These are phyloP conservation scores for Osedax fenrisi DNA, from an alignment of 2,888 invertebrate genomes.

Conservation along the genomic window DNA sequence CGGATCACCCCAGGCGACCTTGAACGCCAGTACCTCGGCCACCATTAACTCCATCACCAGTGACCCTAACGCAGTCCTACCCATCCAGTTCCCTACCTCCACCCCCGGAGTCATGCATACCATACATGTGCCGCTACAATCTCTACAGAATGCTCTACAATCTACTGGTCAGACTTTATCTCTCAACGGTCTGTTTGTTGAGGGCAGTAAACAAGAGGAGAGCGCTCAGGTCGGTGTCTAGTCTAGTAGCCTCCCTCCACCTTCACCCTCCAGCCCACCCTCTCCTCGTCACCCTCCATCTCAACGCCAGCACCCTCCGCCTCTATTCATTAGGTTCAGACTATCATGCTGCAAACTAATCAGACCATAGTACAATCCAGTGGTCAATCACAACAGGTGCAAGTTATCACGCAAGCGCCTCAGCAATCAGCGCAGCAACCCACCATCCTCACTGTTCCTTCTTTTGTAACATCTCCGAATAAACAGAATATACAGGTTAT, in stretches of 20 bases:
- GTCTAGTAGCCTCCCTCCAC: not conserved
- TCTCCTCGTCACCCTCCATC: not conserved
- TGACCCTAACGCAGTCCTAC: slow-evolving; percentile 45
- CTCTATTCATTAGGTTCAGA: too few species aligned
- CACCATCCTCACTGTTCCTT: not conserved
- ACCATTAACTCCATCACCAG: too few species aligned
- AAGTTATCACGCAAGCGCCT: not conserved
- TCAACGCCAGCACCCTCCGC: not conserved
- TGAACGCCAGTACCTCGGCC: too few species aligned
- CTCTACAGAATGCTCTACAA: slow-evolving; percentile 20
- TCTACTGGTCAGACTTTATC: slow-evolving; percentile 4
- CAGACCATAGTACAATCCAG: too few species aligned
- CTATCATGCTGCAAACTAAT: too few species aligned
- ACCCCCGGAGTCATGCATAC: slow-evolving; percentile 80
- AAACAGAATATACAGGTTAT: slow-evolving; percentile 16
- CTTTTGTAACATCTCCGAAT: not conserved
- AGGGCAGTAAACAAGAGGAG: slow-evolving; percentile 4
- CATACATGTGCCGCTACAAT: slow-evolving; percentile 56
- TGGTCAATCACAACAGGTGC: slow-evolving; percentile 25
- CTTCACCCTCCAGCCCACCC: not conserved
- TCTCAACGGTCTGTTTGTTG: too few species aligned
- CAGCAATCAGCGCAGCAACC: not conserved
- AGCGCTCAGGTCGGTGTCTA: not conserved
- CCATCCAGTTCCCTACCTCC: slow-evolving; percentile 77
- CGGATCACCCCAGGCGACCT: not conserved